These are phyloP conservation scores for Actinemys pallida DNA, from an alignment of 2,113 vertebrate species.

Conservation along the genomic window DNA sequence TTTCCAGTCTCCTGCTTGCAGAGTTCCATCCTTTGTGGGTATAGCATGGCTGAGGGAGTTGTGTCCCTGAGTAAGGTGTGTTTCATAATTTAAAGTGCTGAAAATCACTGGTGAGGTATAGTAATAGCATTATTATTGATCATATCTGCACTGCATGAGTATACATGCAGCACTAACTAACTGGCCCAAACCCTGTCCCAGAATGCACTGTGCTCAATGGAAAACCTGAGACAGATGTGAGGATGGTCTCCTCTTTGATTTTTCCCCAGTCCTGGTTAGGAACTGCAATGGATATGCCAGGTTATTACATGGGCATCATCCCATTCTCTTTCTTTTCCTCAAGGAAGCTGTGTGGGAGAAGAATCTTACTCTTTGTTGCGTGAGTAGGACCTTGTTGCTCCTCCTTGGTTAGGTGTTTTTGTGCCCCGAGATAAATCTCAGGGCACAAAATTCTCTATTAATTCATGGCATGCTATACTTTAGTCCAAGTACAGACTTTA, in stretches of 20 bases:
- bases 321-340: not conserved
- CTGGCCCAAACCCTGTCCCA: not conserved
- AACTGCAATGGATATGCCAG: not conserved
- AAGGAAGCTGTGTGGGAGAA: not conserved
- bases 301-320: not conserved
- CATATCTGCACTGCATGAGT: not conserved
- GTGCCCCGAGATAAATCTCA: not conserved
- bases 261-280: not conserved
- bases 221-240: not conserved
- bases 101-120: not conserved
- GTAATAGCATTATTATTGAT: accelerated
- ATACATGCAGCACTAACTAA: not conserved
- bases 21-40: not conserved
- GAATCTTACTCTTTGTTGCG: not conserved
- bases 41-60: not conserved
- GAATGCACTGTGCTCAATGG: not conserved
- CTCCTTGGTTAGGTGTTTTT: not conserved
- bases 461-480: not conserved
- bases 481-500: not conserved
- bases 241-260: not conserved
- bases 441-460: not conserved
- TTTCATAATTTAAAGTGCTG: not conserved
- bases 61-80: not conserved
- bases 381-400: not conserved
- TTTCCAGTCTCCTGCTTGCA: not conserved